Evolutionary conservation across 2,888 invertebrate genomes (phyloP).

Genomic region (Maniola hyperantus): DNA sequence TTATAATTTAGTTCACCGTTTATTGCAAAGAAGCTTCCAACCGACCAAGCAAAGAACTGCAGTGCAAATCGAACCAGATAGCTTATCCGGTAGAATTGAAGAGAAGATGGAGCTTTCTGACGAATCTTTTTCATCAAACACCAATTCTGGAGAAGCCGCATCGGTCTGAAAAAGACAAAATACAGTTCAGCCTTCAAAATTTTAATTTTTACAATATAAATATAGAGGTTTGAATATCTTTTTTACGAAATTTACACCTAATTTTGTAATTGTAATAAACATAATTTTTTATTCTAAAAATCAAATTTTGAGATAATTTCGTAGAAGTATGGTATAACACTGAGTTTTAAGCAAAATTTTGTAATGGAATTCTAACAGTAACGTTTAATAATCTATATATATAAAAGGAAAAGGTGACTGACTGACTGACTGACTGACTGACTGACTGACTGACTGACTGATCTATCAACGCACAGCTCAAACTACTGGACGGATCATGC

Average conservation of each 20-base stretch:
- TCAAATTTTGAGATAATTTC: not conserved
- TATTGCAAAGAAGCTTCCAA: slow-evolving; percentile 82
- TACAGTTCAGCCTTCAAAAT: not conserved
- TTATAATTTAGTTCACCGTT: slow-evolving; percentile 71
- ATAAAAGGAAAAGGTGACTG: no score
- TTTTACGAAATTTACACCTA: not conserved
- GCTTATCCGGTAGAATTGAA: slow-evolving; percentile 80
- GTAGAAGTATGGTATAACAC: not conserved
- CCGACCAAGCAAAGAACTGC: slow-evolving; percentile 85
- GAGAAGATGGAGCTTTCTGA: slow-evolving; percentile 78
- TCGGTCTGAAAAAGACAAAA: slow-evolving; percentile 65
- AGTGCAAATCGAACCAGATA: slow-evolving; percentile 83
- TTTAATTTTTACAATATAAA: not conserved
- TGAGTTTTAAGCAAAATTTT: no score
- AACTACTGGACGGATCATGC: no score
- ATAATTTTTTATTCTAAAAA: not conserved
- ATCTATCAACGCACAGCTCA: no score
- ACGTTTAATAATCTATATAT: no score
- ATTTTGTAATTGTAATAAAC: not conserved
- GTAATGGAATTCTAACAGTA: no score
- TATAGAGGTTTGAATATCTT: no score
- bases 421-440: no score
- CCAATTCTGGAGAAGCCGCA: slow-evolving; percentile 48
- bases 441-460: no score
- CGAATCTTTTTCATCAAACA: slow-evolving; percentile 46